phyloP scores from a whole-genome alignment of 2,113 vertebrate species.

The Anhinga anhinga region DNA sequence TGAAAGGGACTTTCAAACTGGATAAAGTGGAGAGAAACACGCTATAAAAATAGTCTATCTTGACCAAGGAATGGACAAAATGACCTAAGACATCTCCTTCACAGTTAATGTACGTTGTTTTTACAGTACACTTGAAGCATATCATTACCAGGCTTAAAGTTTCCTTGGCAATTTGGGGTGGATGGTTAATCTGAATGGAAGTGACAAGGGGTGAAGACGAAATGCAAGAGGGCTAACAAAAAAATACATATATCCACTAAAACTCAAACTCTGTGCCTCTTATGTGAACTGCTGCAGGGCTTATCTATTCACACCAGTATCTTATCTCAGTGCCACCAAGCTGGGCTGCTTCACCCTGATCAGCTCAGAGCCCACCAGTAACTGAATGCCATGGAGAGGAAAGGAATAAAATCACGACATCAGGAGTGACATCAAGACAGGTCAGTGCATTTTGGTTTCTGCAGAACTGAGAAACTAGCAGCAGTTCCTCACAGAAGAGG shows the following conservation, averaged over 20 bases:
- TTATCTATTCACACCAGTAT: not conserved
- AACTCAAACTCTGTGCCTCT: not conserved
- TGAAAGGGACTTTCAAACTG: not conserved
- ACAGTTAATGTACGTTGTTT: not conserved
- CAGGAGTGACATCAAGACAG: accelerated
- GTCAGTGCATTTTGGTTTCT: not conserved
- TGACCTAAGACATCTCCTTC: not conserved
- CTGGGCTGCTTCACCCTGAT: not conserved
- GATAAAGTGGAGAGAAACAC: not conserved
- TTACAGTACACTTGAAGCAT: not conserved
- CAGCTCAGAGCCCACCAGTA: not conserved
- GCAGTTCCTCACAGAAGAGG: not conserved
- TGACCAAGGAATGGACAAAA: not conserved
- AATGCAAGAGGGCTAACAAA: not conserved
- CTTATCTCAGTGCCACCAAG: not conserved
- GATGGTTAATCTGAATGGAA: not conserved
- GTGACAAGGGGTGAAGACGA: not conserved
- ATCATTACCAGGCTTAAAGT: not conserved
- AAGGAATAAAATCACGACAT: not conserved
- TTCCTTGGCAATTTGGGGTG: not conserved
- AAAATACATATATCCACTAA: not conserved
- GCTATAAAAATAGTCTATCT: not conserved
- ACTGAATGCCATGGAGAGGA: not conserved
- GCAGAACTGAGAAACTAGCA: not conserved
- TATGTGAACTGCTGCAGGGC: not conserved